Percentiles rank a stretch among this genome's conserved stretches.
Conservation (phyloP, 35 echinoderm and acorn worm species). For the Heliocidaris tuberculata region DNA sequence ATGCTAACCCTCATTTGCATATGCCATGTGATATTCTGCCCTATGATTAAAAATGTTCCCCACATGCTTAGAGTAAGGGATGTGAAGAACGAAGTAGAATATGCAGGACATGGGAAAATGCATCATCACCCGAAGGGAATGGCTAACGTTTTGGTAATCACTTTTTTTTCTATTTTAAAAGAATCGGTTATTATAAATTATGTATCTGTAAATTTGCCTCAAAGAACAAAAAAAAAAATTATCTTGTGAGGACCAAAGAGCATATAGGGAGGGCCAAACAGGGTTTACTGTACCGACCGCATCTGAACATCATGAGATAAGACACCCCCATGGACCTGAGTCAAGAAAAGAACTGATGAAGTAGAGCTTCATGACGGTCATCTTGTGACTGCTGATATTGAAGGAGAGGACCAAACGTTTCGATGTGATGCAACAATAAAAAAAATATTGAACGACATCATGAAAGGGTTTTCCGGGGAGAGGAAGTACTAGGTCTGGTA, state of each 20-base stretch:
- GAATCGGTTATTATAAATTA: background rate
- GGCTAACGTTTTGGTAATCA: background rate
- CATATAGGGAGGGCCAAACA: background rate
- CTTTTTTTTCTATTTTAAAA: background rate
- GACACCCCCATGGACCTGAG: background rate
- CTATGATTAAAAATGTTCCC: slow-evolving; percentile 41
- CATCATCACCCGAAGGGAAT: background rate
- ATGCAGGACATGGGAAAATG: background rate
- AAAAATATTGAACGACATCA: background rate
- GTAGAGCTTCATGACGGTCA: background rate
- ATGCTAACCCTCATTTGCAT: slow-evolving; percentile 80
- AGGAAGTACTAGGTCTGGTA: background rate
- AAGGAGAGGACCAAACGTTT: background rate
- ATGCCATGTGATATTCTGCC: slow-evolving; percentile 95
- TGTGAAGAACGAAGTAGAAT: background rate
- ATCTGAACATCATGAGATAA: background rate
- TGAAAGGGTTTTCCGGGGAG: background rate
- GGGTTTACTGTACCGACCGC: background rate
- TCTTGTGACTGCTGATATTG: background rate
- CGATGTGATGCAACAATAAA: background rate
- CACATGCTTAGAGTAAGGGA: slow-evolving; percentile 35
- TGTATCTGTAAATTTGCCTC: background rate
- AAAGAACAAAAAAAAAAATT: background rate
- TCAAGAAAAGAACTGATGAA: background rate
- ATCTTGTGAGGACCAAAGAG: background rate